Base-by-base conservation (phyloP, 2,888 invertebrate genomes). In the Harpalus rubripes region DNA sequence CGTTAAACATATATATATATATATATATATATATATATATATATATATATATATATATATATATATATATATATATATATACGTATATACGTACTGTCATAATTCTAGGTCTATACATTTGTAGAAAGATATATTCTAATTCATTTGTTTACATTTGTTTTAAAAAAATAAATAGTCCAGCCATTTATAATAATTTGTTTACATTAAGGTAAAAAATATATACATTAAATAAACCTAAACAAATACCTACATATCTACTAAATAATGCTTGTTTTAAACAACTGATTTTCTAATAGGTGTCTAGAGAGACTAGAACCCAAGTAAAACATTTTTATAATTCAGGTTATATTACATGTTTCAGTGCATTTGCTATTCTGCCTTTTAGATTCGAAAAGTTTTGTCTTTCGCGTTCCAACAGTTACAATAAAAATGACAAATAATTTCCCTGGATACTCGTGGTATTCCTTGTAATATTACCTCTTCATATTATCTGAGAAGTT, bases 361-460 rank as follows among this genome's bases (percentile, higher is more conserved):
- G 39, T 32, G 68, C 68, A 68, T 68, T 68, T 68, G n/a, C 68
- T 68, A 39, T n/a, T 22, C 39, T 68, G n/a, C 68, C 68, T 10
- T 26, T 68, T 32, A 68, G 41, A 68, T 68, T 68, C 26, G 32
- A 68, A 68, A 68, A 68, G 32, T 68, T 68, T 68, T 68, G 68
- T 68, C 68, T 68, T 39, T n/a, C 39, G 15, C 39, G 68, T 68
- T 39, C 7, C 15, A 32, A 68, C 68, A 68, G 15, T 68, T 39
- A 39, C 32, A 68, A 68, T 68, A 68, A 68, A 63, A 68, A 68
- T 68, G 68, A 68, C 68, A 68, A 68, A 68, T 68, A 39, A 68
- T 39, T 68, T 26, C 65, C 68, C 39, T 0, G n/a, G 68, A 32
- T 39, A 39, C 68, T 1, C 4, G 5, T 4, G 16, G 22, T 63